phyloP scores from a whole-genome alignment of 2,888 invertebrate species.

The Aspidiotus rigidus region DNA sequence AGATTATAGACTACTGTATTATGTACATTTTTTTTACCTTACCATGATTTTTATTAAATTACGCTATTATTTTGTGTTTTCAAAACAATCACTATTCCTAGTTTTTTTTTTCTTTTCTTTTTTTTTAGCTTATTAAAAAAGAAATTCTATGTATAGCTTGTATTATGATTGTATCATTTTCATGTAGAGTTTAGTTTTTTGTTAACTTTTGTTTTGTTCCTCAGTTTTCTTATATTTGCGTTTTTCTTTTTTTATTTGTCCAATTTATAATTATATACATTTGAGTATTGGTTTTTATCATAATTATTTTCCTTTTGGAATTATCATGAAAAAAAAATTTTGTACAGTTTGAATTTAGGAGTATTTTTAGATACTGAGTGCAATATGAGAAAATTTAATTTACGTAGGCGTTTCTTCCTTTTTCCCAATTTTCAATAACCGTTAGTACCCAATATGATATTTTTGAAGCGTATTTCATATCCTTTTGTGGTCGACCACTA shows the following conservation, averaged over 20 bases:
- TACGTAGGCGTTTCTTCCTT: too few species aligned
- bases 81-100: slow-evolving; percentile 28
- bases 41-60: slow-evolving; percentile 8
- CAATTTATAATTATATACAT: neutral
- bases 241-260: neutral
- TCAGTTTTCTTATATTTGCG: slow-evolving; percentile 7
- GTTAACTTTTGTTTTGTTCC: slow-evolving; percentile 23
- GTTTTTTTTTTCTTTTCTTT: slow-evolving; percentile 18
- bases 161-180: too few species aligned
- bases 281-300: neutral
- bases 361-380: too few species aligned
- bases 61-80: neutral
- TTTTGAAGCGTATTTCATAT: too few species aligned
- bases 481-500: too few species aligned
- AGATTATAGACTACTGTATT: too few species aligned
- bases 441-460: too few species aligned
- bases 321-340: too few species aligned
- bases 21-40: neutral
- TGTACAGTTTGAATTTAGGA: too few species aligned
- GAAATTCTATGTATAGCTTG: too few species aligned
- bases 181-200: neutral
- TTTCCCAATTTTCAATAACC: too few species aligned
- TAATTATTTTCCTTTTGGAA: neutral
- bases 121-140: neutral
- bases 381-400: too few species aligned